Evolutionary conservation across 2,888 invertebrate species (phyloP).

Genomic region (Thelaira solivaga): DNA sequence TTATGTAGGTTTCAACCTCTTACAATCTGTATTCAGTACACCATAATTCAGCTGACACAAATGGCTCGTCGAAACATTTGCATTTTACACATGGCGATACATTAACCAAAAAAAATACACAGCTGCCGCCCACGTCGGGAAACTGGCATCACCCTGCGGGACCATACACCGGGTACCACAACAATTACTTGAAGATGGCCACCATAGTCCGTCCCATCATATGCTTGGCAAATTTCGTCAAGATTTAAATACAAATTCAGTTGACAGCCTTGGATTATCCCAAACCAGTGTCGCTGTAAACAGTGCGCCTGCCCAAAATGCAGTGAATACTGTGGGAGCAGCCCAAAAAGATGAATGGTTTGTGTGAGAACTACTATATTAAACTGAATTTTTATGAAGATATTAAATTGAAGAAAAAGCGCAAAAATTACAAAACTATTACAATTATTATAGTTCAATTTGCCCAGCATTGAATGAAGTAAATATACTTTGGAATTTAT

Average conservation of each 20-base stretch:
- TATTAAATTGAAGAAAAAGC: constrained; percentile 38
- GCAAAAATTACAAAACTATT: constrained; percentile 58
- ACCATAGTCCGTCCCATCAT: constrained; percentile 94
- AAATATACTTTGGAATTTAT: constrained; percentile 59
- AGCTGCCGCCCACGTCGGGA: constrained; percentile 85
- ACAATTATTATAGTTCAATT: constrained; percentile 67
- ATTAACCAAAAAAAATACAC: constrained; percentile 79
- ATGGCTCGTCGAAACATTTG: constrained; percentile 82
- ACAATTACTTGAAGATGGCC: constrained; percentile 80
- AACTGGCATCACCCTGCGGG: constrained; percentile 98
- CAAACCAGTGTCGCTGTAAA: constrained; percentile 74
- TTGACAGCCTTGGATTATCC: constrained; percentile 67
- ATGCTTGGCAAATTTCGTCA: constrained; percentile 90
- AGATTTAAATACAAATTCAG: constrained; percentile 81
- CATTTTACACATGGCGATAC: constrained; percentile 78
- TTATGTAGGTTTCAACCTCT: background rate
- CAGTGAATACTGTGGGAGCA: constrained; percentile 74
- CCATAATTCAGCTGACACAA: constrained; percentile 80
- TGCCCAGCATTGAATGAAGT: constrained; percentile 78
- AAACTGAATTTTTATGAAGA: constrained; percentile 46
- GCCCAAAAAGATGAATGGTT: constrained; percentile 95
- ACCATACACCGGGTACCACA: constrained; percentile 78
- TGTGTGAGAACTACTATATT: constrained; percentile 78
- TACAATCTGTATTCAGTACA: constrained; percentile 70
- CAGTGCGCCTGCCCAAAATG: constrained; percentile 67